phyloP scores from a whole-genome alignment of 1,140 invertebrate genomes.

The Lordiphosa clarofinis region DNA sequence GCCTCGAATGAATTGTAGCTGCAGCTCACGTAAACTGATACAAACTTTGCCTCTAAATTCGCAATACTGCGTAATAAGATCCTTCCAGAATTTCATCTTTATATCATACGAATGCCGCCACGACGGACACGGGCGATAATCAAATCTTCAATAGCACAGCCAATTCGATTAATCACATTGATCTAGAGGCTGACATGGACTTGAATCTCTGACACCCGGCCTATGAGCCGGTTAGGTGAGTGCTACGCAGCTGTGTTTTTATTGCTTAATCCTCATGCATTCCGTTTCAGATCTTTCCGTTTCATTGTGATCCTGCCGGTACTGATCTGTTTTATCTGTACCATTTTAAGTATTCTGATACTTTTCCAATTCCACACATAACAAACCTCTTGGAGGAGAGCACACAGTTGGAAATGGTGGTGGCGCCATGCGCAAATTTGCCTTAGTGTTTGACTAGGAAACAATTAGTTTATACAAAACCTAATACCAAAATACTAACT shows the following conservation, averaged over 20 bases:
- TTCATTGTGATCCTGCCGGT: slow-evolving; percentile 85
- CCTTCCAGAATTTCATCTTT: slow-evolving; percentile 88
- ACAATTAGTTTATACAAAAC: slow-evolving; percentile 8
- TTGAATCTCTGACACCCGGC: slow-evolving; percentile 83
- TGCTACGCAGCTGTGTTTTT: not conserved
- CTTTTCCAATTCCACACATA: slow-evolving; percentile 86
- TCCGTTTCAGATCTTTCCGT: slow-evolving; percentile 82
- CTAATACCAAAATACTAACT: slow-evolving; percentile 26
- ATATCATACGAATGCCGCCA: slow-evolving; percentile 81
- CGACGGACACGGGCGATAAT: slow-evolving; percentile 57
- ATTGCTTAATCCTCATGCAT: not conserved
- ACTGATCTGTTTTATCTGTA: slow-evolving; percentile 86
- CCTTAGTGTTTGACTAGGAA: slow-evolving; percentile 40
- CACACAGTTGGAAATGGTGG: slow-evolving; percentile 11
- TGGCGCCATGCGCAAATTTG: slow-evolving; percentile 54
- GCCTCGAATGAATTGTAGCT: slow-evolving; percentile 83
- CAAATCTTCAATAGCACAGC: slow-evolving; percentile 80
- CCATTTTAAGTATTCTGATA: slow-evolving; percentile 86
- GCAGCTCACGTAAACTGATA: slow-evolving; percentile 83
- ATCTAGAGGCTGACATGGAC: slow-evolving; percentile 74
- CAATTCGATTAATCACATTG: slow-evolving; percentile 79
- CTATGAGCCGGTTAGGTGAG: slow-evolving; percentile 80
- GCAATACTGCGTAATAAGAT: slow-evolving; percentile 84
- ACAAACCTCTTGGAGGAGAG: slow-evolving; percentile 59
- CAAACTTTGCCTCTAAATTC: slow-evolving; percentile 81